phyloP scores from a whole-genome alignment of 64 coral and sea anemone genomes.

The Montipora sp. region DNA sequence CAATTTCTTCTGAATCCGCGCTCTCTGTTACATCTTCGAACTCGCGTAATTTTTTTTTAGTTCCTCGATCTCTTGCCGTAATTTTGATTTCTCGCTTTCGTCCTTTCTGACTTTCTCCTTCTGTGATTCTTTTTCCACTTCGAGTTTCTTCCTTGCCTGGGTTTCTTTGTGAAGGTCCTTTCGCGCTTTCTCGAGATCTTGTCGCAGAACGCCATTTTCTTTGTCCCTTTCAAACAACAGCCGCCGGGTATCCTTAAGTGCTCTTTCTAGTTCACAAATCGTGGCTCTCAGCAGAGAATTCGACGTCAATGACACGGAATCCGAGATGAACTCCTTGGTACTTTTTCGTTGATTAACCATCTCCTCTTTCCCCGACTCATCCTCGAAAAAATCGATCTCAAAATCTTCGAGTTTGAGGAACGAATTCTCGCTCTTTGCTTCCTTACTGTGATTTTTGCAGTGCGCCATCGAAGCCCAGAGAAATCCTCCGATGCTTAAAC shows the following conservation, averaged over 20 bases:
- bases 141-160: constrained; percentile 75
- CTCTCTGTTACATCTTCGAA: constrained; percentile 41
- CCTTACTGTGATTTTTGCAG: not conserved
- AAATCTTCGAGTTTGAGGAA: constrained; percentile 50
- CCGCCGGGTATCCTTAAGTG: constrained; percentile 80
- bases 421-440: constrained; percentile 18
- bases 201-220: constrained; percentile 60
- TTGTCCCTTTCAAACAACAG: constrained; percentile 87
- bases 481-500: not conserved
- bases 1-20: constrained; percentile 77
- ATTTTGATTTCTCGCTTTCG: constrained; percentile 54
- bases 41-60: constrained; percentile 59
- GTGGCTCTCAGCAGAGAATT: constrained; percentile 88
- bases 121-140: constrained; percentile 59
- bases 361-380: constrained; percentile 37
- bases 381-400: constrained; percentile 60
- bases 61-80: constrained; percentile 55
- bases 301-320: constrained; percentile 73
- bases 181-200: constrained; percentile 84
- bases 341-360: not conserved
- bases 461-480: constrained; percentile 7
- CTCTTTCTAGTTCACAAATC: constrained; percentile 90
- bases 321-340: constrained; percentile 42
- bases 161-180: constrained; percentile 86
- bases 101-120: constrained; percentile 45